Percentiles rank a stretch among this genome's conserved stretches.
Conservation (phyloP, 2,797 vertebrate species). For the Periophthalmus magnuspinnatus region DNA sequence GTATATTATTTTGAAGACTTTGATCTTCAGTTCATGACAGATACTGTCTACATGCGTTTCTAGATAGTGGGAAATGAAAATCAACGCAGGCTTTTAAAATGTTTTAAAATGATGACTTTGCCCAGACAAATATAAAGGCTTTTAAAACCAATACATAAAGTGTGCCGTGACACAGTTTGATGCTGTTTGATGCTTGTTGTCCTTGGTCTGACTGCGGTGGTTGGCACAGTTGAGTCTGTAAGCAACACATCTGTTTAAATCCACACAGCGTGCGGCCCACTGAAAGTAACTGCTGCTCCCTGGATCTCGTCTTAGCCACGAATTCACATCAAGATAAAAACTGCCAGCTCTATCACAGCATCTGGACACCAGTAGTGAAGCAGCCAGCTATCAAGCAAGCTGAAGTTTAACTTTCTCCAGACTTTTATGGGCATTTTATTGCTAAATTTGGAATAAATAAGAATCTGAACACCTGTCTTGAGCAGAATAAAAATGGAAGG, state of each 20-base stretch:
- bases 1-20: too few species aligned
- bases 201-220: conserved; percentile 21
- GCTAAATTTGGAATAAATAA: conserved; percentile 7
- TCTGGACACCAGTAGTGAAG: conserved; percentile 23
- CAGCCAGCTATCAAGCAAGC: conserved; percentile 11
- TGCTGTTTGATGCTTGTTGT: background rate
- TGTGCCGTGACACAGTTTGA: conserved; percentile 2
- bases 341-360: conserved; percentile 13
- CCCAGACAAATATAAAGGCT: too few species aligned
- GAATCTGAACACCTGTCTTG: background rate
- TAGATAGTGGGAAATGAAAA: too few species aligned
- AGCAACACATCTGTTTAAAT: conserved; percentile 50
- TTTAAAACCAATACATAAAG: too few species aligned
- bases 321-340: conserved; percentile 33
- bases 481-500: background rate
- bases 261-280: conserved; percentile 17
- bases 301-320: conserved; percentile 31
- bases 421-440: conserved; percentile 8
- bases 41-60: background rate
- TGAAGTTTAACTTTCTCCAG: conserved; percentile 9
- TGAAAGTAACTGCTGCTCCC: conserved; percentile 20
- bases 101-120: too few species aligned
- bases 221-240: conserved; percentile 30
- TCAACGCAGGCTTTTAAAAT: too few species aligned
- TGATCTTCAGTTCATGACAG: too few species aligned